phyloP scores from a whole-genome alignment of 2,797 vertebrate species.

The Aulostomus chinensis region DNA sequence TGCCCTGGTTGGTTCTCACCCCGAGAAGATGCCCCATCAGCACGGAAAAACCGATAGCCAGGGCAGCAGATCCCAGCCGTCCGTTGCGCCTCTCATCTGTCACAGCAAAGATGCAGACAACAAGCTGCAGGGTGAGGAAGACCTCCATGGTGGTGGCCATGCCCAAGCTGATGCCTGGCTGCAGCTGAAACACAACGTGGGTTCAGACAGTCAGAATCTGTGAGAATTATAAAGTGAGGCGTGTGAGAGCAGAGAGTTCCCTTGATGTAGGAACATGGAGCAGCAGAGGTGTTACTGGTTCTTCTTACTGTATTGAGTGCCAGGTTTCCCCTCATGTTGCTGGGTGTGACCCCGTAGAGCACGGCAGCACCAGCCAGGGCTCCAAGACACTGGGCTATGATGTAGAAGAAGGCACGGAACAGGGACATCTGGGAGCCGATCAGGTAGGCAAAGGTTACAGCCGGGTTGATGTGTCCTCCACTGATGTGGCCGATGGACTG shows the following conservation, averaged over 20 bases:
- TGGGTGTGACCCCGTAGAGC: slow-evolving; percentile 91
- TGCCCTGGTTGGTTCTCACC: slow-evolving; percentile 66
- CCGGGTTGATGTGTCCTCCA: slow-evolving; percentile 94
- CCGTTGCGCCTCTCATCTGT: slow-evolving; percentile 92
- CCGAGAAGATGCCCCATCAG: slow-evolving; percentile 94
- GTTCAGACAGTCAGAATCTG: too few species aligned
- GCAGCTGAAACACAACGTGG: slow-evolving; percentile 75
- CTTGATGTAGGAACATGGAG: not conserved
- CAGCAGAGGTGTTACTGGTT: not conserved
- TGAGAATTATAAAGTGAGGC: too few species aligned
- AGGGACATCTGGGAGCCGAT: slow-evolving; percentile 93
- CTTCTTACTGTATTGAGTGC: slow-evolving; percentile 89
- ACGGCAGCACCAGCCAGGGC: slow-evolving; percentile 90
- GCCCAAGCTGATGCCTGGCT: slow-evolving; percentile 90
- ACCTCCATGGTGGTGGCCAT: slow-evolving; percentile 95
- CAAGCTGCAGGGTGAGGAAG: slow-evolving; percentile 93
- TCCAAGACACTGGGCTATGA: slow-evolving; percentile 90
- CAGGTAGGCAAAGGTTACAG: slow-evolving; percentile 92
- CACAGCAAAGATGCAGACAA: slow-evolving; percentile 93
- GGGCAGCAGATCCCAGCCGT: slow-evolving; percentile 86
- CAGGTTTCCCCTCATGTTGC: slow-evolving; percentile 88
- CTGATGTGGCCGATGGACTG: slow-evolving; percentile 93
- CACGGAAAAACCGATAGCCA: slow-evolving; percentile 93
- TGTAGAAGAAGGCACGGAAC: slow-evolving; percentile 90
- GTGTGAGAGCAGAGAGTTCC: too few species aligned